Percentiles rank a stretch among this genome's conserved stretches.
phyloP scores from a whole-genome alignment of 1,140 invertebrate genomes.

The Zelostemma sp. region DNA sequence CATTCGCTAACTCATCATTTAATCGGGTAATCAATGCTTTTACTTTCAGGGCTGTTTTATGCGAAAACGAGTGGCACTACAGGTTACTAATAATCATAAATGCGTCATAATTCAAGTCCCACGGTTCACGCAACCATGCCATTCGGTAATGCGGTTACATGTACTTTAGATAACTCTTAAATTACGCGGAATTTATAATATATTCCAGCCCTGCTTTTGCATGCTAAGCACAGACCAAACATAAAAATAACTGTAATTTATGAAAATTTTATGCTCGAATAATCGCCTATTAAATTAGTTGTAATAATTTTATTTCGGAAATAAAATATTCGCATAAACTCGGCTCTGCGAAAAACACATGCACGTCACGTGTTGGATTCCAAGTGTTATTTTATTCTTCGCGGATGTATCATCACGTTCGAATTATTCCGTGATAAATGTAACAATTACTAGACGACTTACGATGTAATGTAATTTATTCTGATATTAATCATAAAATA shows the following conservation, averaged over 20 bases:
- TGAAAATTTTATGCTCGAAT: neutral
- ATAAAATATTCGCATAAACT: neutral
- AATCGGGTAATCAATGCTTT: neutral
- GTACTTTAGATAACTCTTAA: neutral
- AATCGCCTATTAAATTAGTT: no score
- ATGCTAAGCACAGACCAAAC: neutral
- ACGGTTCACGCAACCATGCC: slow-evolving; percentile 3
- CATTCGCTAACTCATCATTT: neutral
- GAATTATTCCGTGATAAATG: no score
- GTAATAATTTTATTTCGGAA: no score
- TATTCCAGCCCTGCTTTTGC: neutral
- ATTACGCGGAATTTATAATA: neutral
- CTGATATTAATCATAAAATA: no score
- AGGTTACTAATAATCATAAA: neutral
- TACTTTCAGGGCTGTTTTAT: neutral
- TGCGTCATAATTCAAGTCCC: neutral
- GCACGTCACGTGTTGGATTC: neutral
- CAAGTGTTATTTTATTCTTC: neutral
- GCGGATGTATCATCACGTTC: neutral
- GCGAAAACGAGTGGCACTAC: no score
- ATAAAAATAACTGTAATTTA: neutral
- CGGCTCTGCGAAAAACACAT: neutral
- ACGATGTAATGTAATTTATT: no score
- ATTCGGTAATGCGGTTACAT: neutral
- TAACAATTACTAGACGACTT: no score